phyloP scores from a whole-genome alignment of 1,140 invertebrate genomes.

The Pseudoatta argentina region DNA sequence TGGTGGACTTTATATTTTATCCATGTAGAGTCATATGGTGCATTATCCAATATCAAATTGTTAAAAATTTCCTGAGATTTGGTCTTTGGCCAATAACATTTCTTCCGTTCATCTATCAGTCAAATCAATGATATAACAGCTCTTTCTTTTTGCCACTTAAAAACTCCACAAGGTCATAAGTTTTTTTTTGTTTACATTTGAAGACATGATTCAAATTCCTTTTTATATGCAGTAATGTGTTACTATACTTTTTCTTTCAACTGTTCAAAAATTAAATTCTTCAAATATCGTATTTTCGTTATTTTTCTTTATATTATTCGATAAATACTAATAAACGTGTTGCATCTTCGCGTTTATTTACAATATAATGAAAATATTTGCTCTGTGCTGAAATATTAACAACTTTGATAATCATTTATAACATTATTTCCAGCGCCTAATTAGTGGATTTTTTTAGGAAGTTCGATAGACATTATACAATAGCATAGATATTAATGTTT shows the following conservation, averaged over 20 bases:
- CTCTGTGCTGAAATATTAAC: too few relatives aligned
- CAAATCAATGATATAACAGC: not conserved
- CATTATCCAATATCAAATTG: not conserved
- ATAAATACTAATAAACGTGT: not conserved
- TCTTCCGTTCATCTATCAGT: not conserved
- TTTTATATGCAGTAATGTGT: too few relatives aligned
- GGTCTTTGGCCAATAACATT: constrained; percentile 7
- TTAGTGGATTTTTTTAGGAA: too few relatives aligned
- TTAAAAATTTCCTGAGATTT: not conserved
- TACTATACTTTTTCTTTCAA: too few relatives aligned
- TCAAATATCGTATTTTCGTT: not conserved
- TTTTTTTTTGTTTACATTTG: not conserved
- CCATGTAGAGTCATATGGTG: not conserved
- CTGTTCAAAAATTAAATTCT: not conserved
- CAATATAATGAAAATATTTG: too few relatives aligned
- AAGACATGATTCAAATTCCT: not conserved
- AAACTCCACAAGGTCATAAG: not conserved
- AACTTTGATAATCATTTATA: too few relatives aligned
- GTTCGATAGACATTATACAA: too few relatives aligned
- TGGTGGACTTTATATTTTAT: not conserved
- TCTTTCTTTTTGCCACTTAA: constrained; percentile 14
- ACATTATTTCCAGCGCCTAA: too few relatives aligned
- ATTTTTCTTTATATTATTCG: not conserved
- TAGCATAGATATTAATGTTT: too few relatives aligned
- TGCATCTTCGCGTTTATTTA: not conserved